These are phyloP conservation scores for Oligia strigilis DNA, from an alignment of 2,888 invertebrate genomes.

Conservation along the genomic window DNA sequence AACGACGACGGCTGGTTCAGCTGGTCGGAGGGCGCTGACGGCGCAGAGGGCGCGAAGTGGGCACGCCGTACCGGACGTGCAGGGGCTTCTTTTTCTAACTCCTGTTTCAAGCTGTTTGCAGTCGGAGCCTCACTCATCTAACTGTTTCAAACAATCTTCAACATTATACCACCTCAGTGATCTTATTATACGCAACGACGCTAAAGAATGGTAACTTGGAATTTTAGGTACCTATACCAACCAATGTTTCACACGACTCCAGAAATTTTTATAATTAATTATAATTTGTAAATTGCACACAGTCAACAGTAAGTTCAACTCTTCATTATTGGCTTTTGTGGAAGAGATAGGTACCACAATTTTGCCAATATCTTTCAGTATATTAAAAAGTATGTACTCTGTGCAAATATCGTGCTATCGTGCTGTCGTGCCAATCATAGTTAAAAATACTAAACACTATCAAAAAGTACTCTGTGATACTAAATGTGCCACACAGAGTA, in stretches of 20 bases:
- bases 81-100: background rate
- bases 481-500: too few relatives aligned
- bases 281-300: background rate
- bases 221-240: too few relatives aligned
- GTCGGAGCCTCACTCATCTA: conserved; percentile 26
- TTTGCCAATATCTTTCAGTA: too few relatives aligned
- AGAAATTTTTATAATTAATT: too few relatives aligned
- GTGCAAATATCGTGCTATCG: too few relatives aligned
- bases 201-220: background rate
- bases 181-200: background rate
- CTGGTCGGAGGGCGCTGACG: background rate
- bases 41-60: background rate
- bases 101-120: conserved; percentile 3
- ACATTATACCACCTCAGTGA: background rate
- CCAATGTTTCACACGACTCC: too few relatives aligned
- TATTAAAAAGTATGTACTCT: too few relatives aligned
- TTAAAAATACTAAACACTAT: too few relatives aligned
- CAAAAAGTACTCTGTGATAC: too few relatives aligned
- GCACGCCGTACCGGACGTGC: background rate
- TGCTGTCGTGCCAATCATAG: too few relatives aligned
- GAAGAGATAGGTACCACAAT: too few relatives aligned
- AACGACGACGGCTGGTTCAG: background rate
- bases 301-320: background rate
- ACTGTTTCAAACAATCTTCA: background rate
- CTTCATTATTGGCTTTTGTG: too few relatives aligned